phyloP scores from a whole-genome alignment of 2,113 vertebrate genomes.

The Rostratula benghalensis region DNA sequence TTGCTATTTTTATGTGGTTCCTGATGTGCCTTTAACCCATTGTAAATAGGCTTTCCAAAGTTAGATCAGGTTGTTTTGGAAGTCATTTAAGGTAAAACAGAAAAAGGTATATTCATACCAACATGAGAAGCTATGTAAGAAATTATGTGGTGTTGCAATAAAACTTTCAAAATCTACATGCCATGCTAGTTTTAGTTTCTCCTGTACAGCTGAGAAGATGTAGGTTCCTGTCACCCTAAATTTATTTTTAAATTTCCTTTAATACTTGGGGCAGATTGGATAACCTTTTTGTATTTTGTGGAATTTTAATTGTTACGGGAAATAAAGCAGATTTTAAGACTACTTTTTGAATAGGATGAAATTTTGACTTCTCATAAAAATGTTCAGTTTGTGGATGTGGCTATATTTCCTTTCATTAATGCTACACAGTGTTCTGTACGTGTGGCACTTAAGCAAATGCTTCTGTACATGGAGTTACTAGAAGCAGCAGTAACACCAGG shows the following conservation, averaged over 20 bases:
- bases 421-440: background rate
- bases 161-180: background rate
- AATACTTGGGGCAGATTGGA: background rate
- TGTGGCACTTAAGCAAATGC: background rate
- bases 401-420: background rate
- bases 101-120: background rate
- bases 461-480: too few species aligned
- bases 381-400: background rate
- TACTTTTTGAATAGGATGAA: background rate
- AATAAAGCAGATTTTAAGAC: background rate
- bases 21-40: background rate
- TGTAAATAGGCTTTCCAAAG: background rate
- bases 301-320: background rate
- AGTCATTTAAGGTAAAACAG: background rate
- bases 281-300: background rate
- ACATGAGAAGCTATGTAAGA: background rate
- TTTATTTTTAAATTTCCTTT: background rate
- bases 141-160: background rate
- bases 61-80: background rate
- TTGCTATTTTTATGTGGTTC: background rate
- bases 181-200: background rate
- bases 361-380: background rate
- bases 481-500: background rate
- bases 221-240: background rate
- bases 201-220: background rate